Conservation (phyloP, 2,888 invertebrate species). For the Cheilosia vulpina region DNA sequence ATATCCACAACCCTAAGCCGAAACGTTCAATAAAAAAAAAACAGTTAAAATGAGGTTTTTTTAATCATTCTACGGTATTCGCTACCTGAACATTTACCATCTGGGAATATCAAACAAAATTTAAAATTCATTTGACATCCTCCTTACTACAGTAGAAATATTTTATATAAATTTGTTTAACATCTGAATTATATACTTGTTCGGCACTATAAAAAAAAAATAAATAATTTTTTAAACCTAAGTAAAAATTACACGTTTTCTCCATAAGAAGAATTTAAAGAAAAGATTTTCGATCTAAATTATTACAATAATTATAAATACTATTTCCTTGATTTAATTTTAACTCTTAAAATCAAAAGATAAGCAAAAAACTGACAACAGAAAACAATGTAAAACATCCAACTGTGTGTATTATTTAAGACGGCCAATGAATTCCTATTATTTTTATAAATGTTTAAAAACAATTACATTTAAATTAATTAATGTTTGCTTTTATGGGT, state of each 20-base stretch:
- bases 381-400: constrained; percentile 29
- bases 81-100: too few relatives aligned
- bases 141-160: too few relatives aligned
- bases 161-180: too few relatives aligned
- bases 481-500: constrained; percentile 8
- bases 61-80: too few relatives aligned
- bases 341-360: constrained; percentile 17
- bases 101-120: too few relatives aligned
- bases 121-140: too few relatives aligned
- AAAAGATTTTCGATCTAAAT: constrained; percentile 24
- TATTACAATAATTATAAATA: constrained; percentile 17
- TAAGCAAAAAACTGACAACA: constrained; percentile 14
- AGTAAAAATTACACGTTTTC: constrained; percentile 25
- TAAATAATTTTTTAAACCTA: neutral
- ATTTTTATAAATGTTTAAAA: constrained; percentile 76
- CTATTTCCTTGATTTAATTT: constrained; percentile 38
- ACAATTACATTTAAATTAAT: constrained; percentile 31
- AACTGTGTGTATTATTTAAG: constrained; percentile 76
- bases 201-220: neutral
- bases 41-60: too few relatives aligned
- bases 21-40: too few relatives aligned
- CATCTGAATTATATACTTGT: too few relatives aligned
- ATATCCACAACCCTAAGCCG: too few relatives aligned
- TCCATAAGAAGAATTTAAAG: neutral
- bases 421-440: constrained; percentile 82